Percentiles rank a stretch among this genome's conserved stretches.
These are phyloP conservation scores for Drosophila mulleri DNA, from an alignment of 2,888 invertebrate genomes.

Conservation along the genomic window DNA sequence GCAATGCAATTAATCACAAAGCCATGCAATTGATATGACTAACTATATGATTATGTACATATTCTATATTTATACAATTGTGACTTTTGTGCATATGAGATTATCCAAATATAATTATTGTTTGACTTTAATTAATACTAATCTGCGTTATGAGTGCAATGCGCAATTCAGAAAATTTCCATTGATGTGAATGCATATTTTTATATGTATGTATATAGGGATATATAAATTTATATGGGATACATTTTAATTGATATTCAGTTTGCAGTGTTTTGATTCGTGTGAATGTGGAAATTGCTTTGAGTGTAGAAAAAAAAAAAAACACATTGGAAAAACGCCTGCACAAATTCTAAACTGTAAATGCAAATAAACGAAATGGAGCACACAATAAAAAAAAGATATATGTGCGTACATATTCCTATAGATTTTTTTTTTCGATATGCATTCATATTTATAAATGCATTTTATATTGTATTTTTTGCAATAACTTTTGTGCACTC, in stretches of 20 bases:
- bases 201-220: background rate
- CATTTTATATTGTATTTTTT: constrained; percentile 28
- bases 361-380: constrained; percentile 34
- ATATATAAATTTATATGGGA: constrained; percentile 23
- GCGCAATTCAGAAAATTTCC: constrained; percentile 37
- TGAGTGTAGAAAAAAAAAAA: constrained; percentile 49
- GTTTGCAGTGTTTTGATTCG: constrained; percentile 48
- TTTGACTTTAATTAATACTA: constrained; percentile 68
- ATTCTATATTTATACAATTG: constrained; percentile 2
- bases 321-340: constrained; percentile 56
- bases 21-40: constrained; percentile 40
- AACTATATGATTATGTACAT: constrained; percentile 37
- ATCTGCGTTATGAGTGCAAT: constrained; percentile 45
- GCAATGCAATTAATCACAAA: constrained; percentile 64
- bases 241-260: constrained; percentile 59
- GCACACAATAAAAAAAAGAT: constrained; percentile 25
- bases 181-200: background rate
- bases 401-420: background rate
- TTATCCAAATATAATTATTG: constrained; percentile 10
- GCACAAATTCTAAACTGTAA: constrained; percentile 42
- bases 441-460: constrained; percentile 8
- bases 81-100: constrained; percentile 2
- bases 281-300: constrained; percentile 44
- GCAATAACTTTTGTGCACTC: constrained; percentile 61
- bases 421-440: constrained; percentile 3